These are phyloP conservation scores for Gerosis bhagava DNA, from an alignment of 2,888 invertebrate genomes.

Conservation along the genomic window DNA sequence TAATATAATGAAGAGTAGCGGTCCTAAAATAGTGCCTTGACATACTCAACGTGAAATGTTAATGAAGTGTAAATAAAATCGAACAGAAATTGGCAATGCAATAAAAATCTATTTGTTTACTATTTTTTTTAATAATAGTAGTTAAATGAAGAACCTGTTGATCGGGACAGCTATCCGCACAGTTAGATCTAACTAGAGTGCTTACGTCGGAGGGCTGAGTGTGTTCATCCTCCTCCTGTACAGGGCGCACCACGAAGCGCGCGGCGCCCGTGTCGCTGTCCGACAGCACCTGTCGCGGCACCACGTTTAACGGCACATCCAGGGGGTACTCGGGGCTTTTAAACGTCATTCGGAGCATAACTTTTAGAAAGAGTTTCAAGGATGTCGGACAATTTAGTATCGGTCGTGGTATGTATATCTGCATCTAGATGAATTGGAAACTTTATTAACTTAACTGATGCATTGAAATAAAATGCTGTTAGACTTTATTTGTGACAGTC, in stretches of 20 bases:
- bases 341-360: constrained; percentile 23
- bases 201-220: constrained; percentile 78
- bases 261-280: constrained; percentile 75
- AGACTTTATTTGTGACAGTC: too few relatives aligned
- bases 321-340: constrained; percentile 23
- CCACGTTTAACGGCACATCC: constrained; percentile 41
- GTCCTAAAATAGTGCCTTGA: constrained; percentile 6
- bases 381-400: constrained; percentile 14
- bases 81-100: constrained; percentile 10
- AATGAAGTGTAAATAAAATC: neutral
- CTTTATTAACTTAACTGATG: too few relatives aligned
- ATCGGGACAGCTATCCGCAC: constrained; percentile 26
- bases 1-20: neutral
- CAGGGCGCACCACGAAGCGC: constrained; percentile 86
- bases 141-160: constrained; percentile 27
- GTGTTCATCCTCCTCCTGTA: constrained; percentile 86
- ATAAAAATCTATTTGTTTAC: constrained; percentile 1
- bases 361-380: constrained; percentile 15
- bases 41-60: neutral
- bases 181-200: constrained; percentile 35
- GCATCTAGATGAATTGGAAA: constrained; percentile 16
- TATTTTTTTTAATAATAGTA: constrained; percentile 7
- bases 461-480: too few relatives aligned
- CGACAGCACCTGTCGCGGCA: constrained; percentile 70
- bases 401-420: constrained; percentile 13